Evolutionary conservation across 2,888 invertebrate species (phyloP), one percentile per base, ranked within the genome.

Genomic region (Philopedon plagiatum): DNA sequence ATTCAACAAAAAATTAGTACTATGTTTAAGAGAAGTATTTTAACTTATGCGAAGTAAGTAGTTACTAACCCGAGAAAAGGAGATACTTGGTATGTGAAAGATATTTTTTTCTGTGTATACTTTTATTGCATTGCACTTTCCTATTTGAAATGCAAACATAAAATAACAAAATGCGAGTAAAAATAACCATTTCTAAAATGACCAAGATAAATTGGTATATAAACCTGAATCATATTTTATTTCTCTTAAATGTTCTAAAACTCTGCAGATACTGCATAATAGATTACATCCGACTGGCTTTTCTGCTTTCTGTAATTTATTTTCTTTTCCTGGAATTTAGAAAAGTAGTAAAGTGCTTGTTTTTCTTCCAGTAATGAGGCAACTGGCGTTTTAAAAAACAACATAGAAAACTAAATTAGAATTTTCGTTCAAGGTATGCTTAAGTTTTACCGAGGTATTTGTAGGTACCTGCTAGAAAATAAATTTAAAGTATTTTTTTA

Each of bases 261-360:
- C 49, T 23, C 5, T 49, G 26, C 13, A 49, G 26, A 23, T 49
- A 49, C 26, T 49, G 49, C 49, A 49, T 49, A 49, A 49, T 49
- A 49, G 13, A 49, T 49, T 49, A 49, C 8, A 49, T 7, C 49
- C 7, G 49, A 49, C 49, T 13, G 26, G 49, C 49, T 13, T 23
- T 26, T 26, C 21, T 21, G 7, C 49, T 13, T 49, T 26, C n/a
- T 23, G 26, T 7, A 49, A 26, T 13, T 26, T 23, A 26, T 49
- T 49, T 49, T 26, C 19, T 26, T 26, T 23, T 49, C n/a, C 23
- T 26, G 23, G 4, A 49, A 49, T 11, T 26, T 49, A 49, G 49
- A 49, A 26, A 49, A 49, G 26, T 26, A 26, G 49, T 26, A 26
- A 49, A 49, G 49, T 49, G 26, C 23, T 49, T 49, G 13, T 13